These are phyloP conservation scores for Drosophila greeni DNA, from an alignment of 2,888 invertebrate genomes.

Conservation along the genomic window DNA sequence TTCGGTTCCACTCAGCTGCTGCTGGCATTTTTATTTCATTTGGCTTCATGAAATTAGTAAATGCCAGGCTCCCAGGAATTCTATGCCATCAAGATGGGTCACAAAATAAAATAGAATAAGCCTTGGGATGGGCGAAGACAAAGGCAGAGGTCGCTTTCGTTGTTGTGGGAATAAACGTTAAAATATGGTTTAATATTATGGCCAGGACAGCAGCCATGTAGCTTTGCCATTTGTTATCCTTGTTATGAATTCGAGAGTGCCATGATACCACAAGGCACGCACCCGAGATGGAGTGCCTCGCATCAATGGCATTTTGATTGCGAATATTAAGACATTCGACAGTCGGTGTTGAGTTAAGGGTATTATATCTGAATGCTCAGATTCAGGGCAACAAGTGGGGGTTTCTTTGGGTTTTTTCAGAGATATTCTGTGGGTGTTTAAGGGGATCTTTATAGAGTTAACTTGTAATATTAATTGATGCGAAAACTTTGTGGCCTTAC, in stretches of 20 bases:
- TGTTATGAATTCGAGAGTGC: conserved; percentile 53
- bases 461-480: neutral
- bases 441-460: neutral
- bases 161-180: conserved; percentile 55
- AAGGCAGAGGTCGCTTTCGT: conserved; percentile 16
- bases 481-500: no score
- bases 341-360: conserved; percentile 11
- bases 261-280: conserved; percentile 24
- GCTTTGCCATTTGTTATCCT: conserved; percentile 67
- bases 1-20: conserved; percentile 24
- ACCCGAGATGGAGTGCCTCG: conserved; percentile 57
- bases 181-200: conserved; percentile 71
- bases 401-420: neutral
- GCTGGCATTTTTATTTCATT: conserved; percentile 63
- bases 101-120: conserved; percentile 10
- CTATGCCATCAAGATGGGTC: conserved; percentile 20
- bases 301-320: conserved; percentile 68
- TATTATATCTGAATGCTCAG: neutral
- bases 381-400: conserved; percentile 22
- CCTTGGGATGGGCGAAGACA: conserved; percentile 14
- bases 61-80: conserved; percentile 39
- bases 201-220: conserved; percentile 61
- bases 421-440: neutral
- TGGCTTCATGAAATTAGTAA: conserved; percentile 67
- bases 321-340: conserved; percentile 46